Base-by-base conservation (phyloP, 92 coral and sea anemone genomes). In the Epizoanthus ramosus region DNA sequence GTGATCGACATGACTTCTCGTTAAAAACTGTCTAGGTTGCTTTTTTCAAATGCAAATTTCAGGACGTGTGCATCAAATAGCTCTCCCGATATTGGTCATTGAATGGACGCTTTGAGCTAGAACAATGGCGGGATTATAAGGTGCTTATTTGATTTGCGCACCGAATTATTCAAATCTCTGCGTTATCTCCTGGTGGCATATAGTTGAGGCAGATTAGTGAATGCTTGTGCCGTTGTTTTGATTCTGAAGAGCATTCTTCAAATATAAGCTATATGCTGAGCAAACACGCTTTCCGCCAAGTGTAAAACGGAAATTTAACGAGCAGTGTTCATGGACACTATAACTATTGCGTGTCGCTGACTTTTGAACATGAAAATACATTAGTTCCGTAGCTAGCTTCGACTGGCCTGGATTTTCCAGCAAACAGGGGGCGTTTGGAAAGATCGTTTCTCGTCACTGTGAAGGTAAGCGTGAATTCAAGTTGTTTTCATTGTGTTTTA, bases 81-180 rank as follows among this genome's bases (percentile, higher is more conserved):
- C 35, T 54, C 6, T 41, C 63, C 33, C n/a, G 19, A 43, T 75
- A 18, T 57, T 23, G 45, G 21, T 17, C 7, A 59, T 57, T 17
- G 23, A 75, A 23, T 28, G 23, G 58, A 23, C 68, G 39, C 25
- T n/a, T 39, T 28, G 28, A 57, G 18, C 31, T 31, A 0, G 41
- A 58, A 75, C 80, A 75, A 57, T 35, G 9, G 80, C 7, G 56
- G 68, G 68, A 58, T 75, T 75, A 58, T 56, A 58, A 33, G 14
- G 68, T 25, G 54, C 28, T 75, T 75, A 57, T 41, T 31, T 57
- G 17, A 33, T 75, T 75, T 53, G 8, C 63, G 16, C 66, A 33
- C 3, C 18, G 66, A 57, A 52, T 58, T 58, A 75, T 75, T 75
- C 68, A 75, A 75, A 58, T 24, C 31, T 35, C 17, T 33, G 16